A percentile compares a stretch with the other conserved stretches of the same genome.
Conservation (phyloP, 2,113 vertebrate species). For the Mirounga angustirostris region DNA sequence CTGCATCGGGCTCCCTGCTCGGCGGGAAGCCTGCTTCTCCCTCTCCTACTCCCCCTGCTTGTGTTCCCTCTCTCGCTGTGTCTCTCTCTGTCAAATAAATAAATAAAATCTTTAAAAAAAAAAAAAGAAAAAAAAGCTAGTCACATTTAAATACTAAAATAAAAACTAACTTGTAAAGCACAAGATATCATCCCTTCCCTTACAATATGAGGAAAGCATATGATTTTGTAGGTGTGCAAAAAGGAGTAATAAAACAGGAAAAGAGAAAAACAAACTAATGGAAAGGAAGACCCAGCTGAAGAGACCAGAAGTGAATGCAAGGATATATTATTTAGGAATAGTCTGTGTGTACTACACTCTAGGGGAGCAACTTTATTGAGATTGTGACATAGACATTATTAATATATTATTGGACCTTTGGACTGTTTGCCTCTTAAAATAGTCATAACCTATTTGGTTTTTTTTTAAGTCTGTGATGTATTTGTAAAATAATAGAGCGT, state of each 20-base stretch:
- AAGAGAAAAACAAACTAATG: not conserved
- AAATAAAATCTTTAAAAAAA: too few relatives aligned
- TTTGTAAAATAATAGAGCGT: conserved; percentile 18
- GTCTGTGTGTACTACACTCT: not conserved
- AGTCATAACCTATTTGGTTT: not conserved
- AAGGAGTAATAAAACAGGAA: not conserved
- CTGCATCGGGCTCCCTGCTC: too few relatives aligned
- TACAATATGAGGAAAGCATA: not conserved
- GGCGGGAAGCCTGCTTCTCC: too few relatives aligned
- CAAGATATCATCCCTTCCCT: not conserved
- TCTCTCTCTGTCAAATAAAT: too few relatives aligned
- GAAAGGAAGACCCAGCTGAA: not conserved
- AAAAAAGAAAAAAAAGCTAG: not conserved
- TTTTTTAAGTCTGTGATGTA: not conserved
- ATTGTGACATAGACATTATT: not conserved
- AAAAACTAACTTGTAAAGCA: not conserved
- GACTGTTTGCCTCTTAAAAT: not conserved
- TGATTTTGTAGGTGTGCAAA: not conserved
- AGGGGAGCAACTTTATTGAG: not conserved
- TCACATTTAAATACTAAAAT: not conserved
- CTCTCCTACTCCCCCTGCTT: too few relatives aligned
- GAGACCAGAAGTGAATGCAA: not conserved
- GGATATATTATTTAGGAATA: not conserved
- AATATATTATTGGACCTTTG: not conserved
- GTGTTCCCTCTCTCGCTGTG: too few relatives aligned